These are phyloP conservation scores for Synanthedon vespiformis DNA, from an alignment of 2,888 invertebrate species.

Conservation along the genomic window DNA sequence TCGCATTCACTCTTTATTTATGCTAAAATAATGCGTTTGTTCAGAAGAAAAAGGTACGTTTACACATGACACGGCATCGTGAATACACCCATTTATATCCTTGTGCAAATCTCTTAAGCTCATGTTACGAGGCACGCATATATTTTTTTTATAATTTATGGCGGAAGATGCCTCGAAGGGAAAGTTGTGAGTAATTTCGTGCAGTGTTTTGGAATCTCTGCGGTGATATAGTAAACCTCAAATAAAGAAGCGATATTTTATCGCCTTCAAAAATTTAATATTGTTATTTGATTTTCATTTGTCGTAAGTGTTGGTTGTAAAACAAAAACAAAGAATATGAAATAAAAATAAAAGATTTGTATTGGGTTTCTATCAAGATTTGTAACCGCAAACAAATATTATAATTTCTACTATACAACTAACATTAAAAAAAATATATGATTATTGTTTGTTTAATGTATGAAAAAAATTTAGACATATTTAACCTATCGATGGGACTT, in stretches of 20 bases:
- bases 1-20: conserved; percentile 1
- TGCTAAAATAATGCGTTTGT: conserved; percentile 5
- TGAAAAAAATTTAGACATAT: no score
- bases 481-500: no score
- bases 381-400: no score
- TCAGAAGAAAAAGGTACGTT: conserved; percentile 2
- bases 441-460: no score
- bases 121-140: conserved; percentile 16
- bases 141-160: conserved; percentile 24
- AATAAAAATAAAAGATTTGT: no score
- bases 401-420: no score
- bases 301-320: no score
- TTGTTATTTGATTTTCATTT: no score
- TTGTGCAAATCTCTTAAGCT: conserved; percentile 24
- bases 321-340: no score
- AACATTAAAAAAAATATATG: no score
- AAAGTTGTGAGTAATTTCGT: conserved; percentile 17
- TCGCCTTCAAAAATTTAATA: no score
- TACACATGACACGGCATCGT: conserved; percentile 3
- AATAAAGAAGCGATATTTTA: neutral
- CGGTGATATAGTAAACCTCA: conserved; percentile 6
- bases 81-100: conserved; percentile 14
- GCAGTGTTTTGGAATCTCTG: conserved; percentile 15
- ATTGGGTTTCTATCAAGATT: no score
- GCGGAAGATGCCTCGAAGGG: conserved; percentile 11